Percentiles rank a stretch among this genome's conserved stretches.
Evolutionary conservation across 1,140 invertebrate genomes (phyloP).

Genomic region (Drosophila auraria): DNA sequence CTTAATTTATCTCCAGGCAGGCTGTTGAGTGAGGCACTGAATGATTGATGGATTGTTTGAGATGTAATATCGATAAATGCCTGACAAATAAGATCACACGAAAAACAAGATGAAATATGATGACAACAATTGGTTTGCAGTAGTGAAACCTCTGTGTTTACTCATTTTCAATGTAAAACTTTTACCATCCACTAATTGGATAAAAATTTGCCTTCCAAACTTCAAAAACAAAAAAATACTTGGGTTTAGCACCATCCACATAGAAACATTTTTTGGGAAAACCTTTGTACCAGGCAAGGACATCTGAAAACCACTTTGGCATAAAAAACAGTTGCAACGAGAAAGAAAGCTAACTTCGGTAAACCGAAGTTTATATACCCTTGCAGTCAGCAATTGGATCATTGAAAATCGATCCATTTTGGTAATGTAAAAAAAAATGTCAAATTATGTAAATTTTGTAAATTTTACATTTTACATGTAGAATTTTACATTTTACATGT

Average conservation of each 20-base stretch:
- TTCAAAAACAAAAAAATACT: not conserved
- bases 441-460: too few species aligned
- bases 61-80: not conserved
- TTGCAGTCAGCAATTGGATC: too few species aligned
- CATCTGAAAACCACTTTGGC: slow-evolving; percentile 31
- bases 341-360: too few species aligned
- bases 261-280: not conserved
- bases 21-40: not conserved
- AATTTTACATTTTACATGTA: too few species aligned
- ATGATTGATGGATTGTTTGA: slow-evolving; percentile 2
- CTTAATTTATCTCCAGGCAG: slow-evolving; percentile 1
- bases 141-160: too few species aligned
- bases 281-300: slow-evolving; percentile 12
- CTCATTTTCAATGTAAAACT: not conserved
- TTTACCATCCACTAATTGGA: not conserved
- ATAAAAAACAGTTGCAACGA: slow-evolving; percentile 31
- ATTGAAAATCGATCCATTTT: too few species aligned
- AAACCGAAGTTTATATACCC: too few species aligned
- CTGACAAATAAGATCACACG: slow-evolving; percentile 1
- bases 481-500: too few species aligned
- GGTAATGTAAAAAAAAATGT: too few species aligned
- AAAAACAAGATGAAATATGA: not conserved
- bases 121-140: not conserved
- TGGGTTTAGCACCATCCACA: too few species aligned
- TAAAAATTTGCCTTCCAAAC: not conserved